Evolutionary conservation across 2,888 invertebrate species (phyloP), one percentile per base, ranked within the genome.

Genomic region (Calameuta pallipes): DNA sequence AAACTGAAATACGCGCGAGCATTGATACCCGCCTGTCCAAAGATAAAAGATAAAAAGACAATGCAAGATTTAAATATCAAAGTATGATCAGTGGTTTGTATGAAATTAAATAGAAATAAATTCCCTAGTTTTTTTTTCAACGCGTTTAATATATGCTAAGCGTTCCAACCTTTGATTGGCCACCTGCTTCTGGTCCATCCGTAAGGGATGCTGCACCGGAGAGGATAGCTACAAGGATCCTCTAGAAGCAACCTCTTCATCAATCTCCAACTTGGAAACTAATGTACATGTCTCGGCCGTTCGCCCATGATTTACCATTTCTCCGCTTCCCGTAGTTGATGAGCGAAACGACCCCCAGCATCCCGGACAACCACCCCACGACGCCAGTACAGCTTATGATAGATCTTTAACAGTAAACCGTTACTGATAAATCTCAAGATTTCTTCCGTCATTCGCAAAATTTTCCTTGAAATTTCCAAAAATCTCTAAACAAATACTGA

Each of bases 261-360:
- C 70, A 70, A 70, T 70, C 70, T 74, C 36, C 35, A 35, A 74
- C n/a, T 74, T 36, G 74, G 36, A 23, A 74, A 74, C 74, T 74
- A 35, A 74, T 74, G 34, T 23, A 33, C 34, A 74, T 36, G 33
- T 74, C 74, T 35, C 74, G 36, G 74, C 33, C 74, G 74, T 74
- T 36, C 74, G 70, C 33, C 74, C 35, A 35, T 35, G 36, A 74
- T 74, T 74, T 74, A 74, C 74, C 33, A 35, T 36, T 36, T 74
- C 74, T 36, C 74, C 33, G 74, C 15, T 74, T 74, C 74, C 74
- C 15, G 74, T 74, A 33, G 33, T 36, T 74, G 74, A 74, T 74
- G 74, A 36, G 74, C 36, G 74, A 35, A 74, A 35, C 74, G 13
- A 30, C 36, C 33, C 35, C 74, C 70, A 70, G 30, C 70, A 4